Conservation (phyloP, 2,888 invertebrate genomes). For the Megalurothrips usitatus region DNA sequence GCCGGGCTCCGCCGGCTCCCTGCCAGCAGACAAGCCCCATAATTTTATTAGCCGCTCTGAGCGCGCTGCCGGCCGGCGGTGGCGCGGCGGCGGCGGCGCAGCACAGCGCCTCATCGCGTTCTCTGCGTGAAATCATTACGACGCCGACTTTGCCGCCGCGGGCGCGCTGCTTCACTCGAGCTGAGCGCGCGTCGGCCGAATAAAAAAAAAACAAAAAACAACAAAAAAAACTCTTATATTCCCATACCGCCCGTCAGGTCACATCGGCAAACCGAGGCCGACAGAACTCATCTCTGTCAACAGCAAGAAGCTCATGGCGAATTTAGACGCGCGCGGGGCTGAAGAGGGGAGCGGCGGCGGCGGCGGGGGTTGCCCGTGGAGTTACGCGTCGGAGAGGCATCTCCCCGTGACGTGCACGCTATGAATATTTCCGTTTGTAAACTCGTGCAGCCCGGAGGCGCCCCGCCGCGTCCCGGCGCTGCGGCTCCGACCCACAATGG, state of each 20-base stretch:
- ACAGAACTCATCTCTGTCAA: background rate
- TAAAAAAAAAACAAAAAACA: too few relatives aligned
- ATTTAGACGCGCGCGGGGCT: background rate
- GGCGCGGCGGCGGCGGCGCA: too few relatives aligned
- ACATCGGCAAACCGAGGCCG: background rate
- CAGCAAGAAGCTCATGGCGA: background rate
- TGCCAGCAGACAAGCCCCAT: background rate
- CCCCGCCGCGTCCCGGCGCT: too few relatives aligned
- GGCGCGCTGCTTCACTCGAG: too few relatives aligned
- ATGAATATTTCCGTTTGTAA: conserved; percentile 17
- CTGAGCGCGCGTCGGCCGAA: too few relatives aligned
- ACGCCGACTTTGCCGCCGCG: too few relatives aligned
- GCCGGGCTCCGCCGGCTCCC: too few relatives aligned
- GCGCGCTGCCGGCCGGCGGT: background rate
- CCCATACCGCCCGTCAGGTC: too few relatives aligned
- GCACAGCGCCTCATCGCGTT: too few relatives aligned
- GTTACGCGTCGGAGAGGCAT: background rate
- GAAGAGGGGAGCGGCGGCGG: background rate
- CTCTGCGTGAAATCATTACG: too few relatives aligned
- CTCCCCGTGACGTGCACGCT: background rate
- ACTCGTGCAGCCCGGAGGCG: background rate
- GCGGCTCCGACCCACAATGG: too few relatives aligned
- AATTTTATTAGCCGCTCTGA: background rate
- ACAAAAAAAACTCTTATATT: too few relatives aligned
- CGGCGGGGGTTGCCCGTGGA: background rate